These are phyloP conservation scores for Microtus pennsylvanicus DNA, from an alignment of 2,113 vertebrate species.

Conservation along the genomic window DNA sequence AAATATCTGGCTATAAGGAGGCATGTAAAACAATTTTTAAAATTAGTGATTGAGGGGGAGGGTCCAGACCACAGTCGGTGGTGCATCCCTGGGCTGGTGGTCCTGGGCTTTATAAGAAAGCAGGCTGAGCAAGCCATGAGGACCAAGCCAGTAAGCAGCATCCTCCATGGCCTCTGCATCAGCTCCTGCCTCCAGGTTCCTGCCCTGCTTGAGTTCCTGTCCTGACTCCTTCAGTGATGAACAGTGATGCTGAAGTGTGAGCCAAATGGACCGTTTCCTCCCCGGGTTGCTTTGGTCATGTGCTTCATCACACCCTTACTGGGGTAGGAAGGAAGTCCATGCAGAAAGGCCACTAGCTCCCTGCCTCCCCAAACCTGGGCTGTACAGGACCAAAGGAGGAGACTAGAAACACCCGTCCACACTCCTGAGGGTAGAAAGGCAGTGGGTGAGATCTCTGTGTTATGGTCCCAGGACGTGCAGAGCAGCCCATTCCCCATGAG, in stretches of 20 bases:
- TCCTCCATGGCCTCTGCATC: not conserved
- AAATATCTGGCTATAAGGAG: no score
- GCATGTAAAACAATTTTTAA: not conserved
- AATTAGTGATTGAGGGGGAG: not conserved
- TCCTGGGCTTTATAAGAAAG: not conserved
- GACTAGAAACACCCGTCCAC: not conserved
- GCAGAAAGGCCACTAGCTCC: not conserved
- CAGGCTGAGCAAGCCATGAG: not conserved
- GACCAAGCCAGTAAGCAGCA: not conserved
- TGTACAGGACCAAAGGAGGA: not conserved
- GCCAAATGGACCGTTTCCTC: not conserved
- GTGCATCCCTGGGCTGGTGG: not conserved
- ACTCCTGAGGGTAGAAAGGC: not conserved
- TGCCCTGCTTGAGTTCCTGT: not conserved
- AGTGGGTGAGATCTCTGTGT: no score
- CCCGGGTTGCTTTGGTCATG: not conserved
- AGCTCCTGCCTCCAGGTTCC: not conserved
- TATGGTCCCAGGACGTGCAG: not conserved
- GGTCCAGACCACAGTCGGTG: not conserved
- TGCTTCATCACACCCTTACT: rapidly evolving
- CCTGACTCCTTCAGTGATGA: not conserved
- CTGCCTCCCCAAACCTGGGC: not conserved
- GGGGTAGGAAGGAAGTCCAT: not conserved
- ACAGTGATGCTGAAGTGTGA: not conserved
- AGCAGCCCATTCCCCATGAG: not conserved